phyloP scores from a whole-genome alignment of 2,888 invertebrate genomes.

The Drosophila paranaensis region DNA sequence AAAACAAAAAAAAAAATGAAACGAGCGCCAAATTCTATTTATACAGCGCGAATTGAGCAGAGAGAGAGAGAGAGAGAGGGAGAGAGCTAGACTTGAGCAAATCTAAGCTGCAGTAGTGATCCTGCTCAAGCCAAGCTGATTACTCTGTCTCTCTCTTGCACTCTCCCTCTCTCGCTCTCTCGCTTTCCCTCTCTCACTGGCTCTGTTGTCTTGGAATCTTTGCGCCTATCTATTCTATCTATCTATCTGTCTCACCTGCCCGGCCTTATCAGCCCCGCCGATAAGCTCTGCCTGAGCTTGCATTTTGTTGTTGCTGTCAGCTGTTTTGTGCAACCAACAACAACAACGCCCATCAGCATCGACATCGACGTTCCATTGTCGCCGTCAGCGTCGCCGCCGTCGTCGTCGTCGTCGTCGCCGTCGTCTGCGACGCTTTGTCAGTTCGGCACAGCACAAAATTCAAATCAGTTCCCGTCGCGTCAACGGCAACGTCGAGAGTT shows the following conservation, averaged over 20 bases:
- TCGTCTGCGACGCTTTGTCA: slow-evolving; percentile 29
- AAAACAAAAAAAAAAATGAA: slow-evolving; percentile 24
- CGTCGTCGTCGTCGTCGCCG: slow-evolving; percentile 10
- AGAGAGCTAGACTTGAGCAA: neutral
- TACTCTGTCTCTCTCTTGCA: neutral
- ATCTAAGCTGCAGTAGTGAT: neutral
- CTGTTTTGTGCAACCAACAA: slow-evolving; percentile 38
- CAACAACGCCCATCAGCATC: slow-evolving; percentile 24
- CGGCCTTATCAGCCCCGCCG: slow-evolving; percentile 44
- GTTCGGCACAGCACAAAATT: slow-evolving; percentile 47
- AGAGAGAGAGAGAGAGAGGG: neutral
- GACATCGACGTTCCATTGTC: slow-evolving; percentile 28
- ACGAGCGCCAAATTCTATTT: slow-evolving; percentile 41
- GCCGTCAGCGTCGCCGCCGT: slow-evolving; percentile 7
- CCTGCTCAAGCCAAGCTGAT: neutral
- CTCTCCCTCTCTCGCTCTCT: neutral
- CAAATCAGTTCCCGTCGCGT: slow-evolving; percentile 74
- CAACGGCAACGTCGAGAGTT: slow-evolving; percentile 52
- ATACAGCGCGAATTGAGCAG: slow-evolving; percentile 23
- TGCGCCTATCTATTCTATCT: slow-evolving; percentile 46
- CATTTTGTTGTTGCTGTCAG: slow-evolving; percentile 49
- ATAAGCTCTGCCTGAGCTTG: slow-evolving; percentile 55
- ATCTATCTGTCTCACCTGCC: slow-evolving; percentile 49
- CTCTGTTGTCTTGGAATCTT: slow-evolving; percentile 1
- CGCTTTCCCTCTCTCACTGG: neutral